A percentile compares a stretch with the other conserved stretches of the same genome.
phyloP scores from a whole-genome alignment of 2,113 vertebrate genomes.

The Ammodramus savannarum region DNA sequence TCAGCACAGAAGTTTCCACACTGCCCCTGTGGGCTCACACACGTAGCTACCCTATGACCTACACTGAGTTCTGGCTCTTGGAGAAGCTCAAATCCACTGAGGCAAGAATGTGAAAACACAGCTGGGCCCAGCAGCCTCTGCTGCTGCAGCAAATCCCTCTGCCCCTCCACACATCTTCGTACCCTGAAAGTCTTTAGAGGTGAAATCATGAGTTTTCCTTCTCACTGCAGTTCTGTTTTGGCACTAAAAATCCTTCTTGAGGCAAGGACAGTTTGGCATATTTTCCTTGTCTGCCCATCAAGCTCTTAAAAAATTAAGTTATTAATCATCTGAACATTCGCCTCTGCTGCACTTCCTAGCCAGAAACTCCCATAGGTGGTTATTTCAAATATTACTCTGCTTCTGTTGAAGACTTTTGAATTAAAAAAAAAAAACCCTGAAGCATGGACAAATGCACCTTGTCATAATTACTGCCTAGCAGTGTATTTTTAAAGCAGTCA shows the following conservation, averaged over 20 bases:
- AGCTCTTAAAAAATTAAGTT: conserved; percentile 56
- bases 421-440: not conserved
- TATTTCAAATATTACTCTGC: conserved; percentile 9
- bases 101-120: not conserved
- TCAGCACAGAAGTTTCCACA: not conserved
- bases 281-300: not conserved
- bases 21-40: not conserved
- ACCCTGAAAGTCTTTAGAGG: not conserved
- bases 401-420: not conserved
- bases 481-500: not conserved
- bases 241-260: not conserved
- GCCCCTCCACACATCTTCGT: not conserved
- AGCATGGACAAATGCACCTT: not conserved
- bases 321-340: conserved; percentile 29
- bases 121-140: not conserved
- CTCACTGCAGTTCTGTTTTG: not conserved
- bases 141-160: not conserved
- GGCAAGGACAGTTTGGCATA: not conserved
- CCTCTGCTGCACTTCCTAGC: not conserved
- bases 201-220: conserved; percentile 5
- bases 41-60: not conserved
- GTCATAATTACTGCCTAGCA: not conserved
- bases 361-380: not conserved
- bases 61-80: not conserved
- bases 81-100: not conserved